Evolutionary conservation across 2,113 vertebrate genomes (phyloP).

Genomic region (Physeter macrocephalus): DNA sequence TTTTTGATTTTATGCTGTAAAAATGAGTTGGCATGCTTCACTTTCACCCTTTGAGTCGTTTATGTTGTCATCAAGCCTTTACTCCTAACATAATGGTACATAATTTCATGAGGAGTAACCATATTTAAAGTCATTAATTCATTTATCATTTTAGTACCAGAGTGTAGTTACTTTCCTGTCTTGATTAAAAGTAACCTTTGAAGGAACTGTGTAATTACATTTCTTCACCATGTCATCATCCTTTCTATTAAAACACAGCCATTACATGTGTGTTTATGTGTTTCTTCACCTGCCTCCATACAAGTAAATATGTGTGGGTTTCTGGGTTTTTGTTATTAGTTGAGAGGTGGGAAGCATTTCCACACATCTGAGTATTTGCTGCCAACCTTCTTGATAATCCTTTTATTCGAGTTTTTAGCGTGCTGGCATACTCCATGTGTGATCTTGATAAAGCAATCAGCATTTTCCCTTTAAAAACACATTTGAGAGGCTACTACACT

Average conservation of each 20-base stretch:
- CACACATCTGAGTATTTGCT: neutral
- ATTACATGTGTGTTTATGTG: constrained; percentile 19
- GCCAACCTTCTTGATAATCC: neutral
- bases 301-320: neutral
- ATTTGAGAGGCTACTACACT: neutral
- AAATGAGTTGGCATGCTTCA: neutral
- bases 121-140: neutral
- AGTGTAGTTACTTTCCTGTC: constrained; percentile 46
- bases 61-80: neutral
- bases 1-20: constrained; percentile 32
- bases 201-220: constrained; percentile 43
- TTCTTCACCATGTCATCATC: constrained; percentile 2
- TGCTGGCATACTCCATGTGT: neutral
- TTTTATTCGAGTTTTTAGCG: constrained; percentile 15
- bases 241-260: constrained; percentile 48
- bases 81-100: constrained; percentile 26
- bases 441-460: neutral
- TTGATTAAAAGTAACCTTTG: constrained; percentile 41
- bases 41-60: constrained; percentile 26
- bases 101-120: neutral
- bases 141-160: constrained; percentile 13
- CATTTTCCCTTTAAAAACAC: neutral
- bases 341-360: neutral
- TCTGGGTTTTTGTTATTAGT: neutral
- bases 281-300: constrained; percentile 13